phyloP scores from a whole-genome alignment of 1,140 invertebrate genomes.

The Zaprionus ghesquierei region DNA sequence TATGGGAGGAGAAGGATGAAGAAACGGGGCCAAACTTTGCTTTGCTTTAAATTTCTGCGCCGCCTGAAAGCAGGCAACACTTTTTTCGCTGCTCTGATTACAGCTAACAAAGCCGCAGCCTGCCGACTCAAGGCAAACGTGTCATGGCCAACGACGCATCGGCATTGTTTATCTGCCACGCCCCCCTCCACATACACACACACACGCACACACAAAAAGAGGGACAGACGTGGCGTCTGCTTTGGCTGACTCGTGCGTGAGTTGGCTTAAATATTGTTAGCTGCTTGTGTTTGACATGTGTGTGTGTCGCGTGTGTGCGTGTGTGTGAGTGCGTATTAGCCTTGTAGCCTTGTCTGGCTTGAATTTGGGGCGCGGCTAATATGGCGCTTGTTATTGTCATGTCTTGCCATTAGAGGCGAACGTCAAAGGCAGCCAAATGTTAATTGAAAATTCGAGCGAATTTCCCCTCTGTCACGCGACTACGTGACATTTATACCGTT shows the following conservation, averaged over 20 bases:
- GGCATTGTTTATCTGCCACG: conserved; percentile 60
- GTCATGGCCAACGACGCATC: conserved; percentile 32
- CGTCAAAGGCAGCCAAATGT: conserved; percentile 66
- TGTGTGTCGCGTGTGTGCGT: conserved; percentile 4
- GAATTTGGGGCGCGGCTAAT: conserved; percentile 44
- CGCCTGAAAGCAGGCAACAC: conserved; percentile 49
- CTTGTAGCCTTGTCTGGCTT: conserved; percentile 31
- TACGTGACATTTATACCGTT: conserved; percentile 14
- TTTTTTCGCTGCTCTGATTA: conserved; percentile 66
- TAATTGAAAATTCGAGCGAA: conserved; percentile 69
- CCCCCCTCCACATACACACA: conserved; percentile 1
- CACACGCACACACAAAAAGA: not conserved
- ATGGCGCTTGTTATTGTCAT: conserved; percentile 74
- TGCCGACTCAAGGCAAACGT: conserved; percentile 28
- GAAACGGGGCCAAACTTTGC: not conserved
- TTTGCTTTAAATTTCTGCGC: conserved; percentile 42
- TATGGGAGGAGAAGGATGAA: not conserved
- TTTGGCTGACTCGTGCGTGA: conserved; percentile 53
- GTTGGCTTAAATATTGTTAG: conserved; percentile 64
- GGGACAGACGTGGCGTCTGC: not conserved
- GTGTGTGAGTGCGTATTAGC: conserved; percentile 47
- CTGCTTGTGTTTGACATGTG: conserved; percentile 17
- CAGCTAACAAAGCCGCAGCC: conserved; percentile 40
- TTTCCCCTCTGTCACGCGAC: not conserved
- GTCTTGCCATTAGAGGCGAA: conserved; percentile 64